phyloP scores from a whole-genome alignment of 2,797 vertebrate genomes.

The Crenuchus spilurus region DNA sequence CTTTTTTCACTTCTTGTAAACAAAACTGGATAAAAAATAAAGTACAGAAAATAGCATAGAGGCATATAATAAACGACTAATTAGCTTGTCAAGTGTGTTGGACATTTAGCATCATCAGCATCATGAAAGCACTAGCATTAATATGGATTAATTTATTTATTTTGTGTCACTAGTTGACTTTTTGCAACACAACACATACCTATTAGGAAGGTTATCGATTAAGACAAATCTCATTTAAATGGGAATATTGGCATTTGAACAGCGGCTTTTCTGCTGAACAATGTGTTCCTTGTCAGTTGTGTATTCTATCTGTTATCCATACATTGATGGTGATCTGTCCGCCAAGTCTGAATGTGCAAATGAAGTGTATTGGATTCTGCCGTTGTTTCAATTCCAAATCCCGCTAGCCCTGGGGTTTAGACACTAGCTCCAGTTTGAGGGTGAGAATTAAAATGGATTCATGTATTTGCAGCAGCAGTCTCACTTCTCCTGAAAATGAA shows the following conservation, averaged over 20 bases:
- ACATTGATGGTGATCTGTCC: slow-evolving; percentile 55
- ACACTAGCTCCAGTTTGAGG: slow-evolving; percentile 45
- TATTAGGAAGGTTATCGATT: slow-evolving; percentile 76
- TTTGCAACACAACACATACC: slow-evolving; percentile 68
- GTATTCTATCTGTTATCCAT: slow-evolving; percentile 52
- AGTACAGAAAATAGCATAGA: neutral
- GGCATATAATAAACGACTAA: slow-evolving; percentile 20
- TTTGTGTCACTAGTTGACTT: slow-evolving; percentile 66
- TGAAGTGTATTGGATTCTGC: slow-evolving; percentile 46
- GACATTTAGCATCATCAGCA: slow-evolving; percentile 34
- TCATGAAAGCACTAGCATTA: slow-evolving; percentile 44
- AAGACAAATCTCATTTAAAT: slow-evolving; percentile 71
- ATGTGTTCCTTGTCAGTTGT: slow-evolving; percentile 47
- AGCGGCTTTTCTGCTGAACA: slow-evolving; percentile 54
- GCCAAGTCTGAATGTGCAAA: slow-evolving; percentile 56
- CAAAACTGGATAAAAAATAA: neutral
- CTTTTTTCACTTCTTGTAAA: neutral
- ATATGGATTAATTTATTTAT: slow-evolving; percentile 73
- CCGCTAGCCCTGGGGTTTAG: slow-evolving; percentile 27
- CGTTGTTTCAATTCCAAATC: slow-evolving; percentile 41
- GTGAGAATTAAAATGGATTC: slow-evolving; percentile 57
- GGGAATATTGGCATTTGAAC: slow-evolving; percentile 71
- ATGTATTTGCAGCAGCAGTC: slow-evolving; percentile 31
- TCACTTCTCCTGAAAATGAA: slow-evolving; percentile 27
- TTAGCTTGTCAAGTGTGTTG: slow-evolving; percentile 7